Evolutionary conservation across 1,140 invertebrate species (phyloP).

Genomic region (Phortica variegata): DNA sequence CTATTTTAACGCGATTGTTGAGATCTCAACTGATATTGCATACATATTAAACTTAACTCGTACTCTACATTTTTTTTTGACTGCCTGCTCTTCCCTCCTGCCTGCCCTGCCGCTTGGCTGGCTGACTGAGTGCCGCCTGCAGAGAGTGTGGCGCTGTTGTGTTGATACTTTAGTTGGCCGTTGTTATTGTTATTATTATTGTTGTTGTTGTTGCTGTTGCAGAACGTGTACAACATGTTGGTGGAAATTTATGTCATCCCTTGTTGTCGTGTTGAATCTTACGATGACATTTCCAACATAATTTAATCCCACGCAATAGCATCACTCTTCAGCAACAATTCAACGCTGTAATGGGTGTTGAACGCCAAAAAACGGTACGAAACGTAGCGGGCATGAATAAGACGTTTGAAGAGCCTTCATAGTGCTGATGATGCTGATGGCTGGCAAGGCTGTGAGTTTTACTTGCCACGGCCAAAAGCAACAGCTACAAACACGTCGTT

Average conservation of each 20-base stretch:
- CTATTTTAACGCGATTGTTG: conserved; percentile 31
- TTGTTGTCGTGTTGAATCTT: conserved; percentile 58
- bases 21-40: conserved; percentile 54
- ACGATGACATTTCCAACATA: conserved; percentile 58
- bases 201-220: conserved; percentile 21
- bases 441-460: conserved; percentile 8
- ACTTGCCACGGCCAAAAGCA: too few species aligned
- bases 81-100: too few species aligned
- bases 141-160: conserved; percentile 13
- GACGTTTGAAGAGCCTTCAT: too few species aligned
- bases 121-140: conserved; percentile 16
- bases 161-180: conserved; percentile 41
- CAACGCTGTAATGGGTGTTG: conserved; percentile 33
- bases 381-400: too few species aligned
- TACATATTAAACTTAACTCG: conserved; percentile 41
- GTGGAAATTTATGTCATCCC: conserved; percentile 58
- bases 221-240: conserved; percentile 44
- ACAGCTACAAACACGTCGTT: too few species aligned
- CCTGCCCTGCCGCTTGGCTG: too few species aligned
- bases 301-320: conserved; percentile 54
- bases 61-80: too few species aligned
- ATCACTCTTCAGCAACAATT: conserved; percentile 2
- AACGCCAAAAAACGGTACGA: conserved; percentile 26
- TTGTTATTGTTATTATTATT: conserved; percentile 7
- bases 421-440: too few species aligned